Evolutionary conservation across 2,113 vertebrate species (phyloP).

Genomic region (Panthera tigris): DNA sequence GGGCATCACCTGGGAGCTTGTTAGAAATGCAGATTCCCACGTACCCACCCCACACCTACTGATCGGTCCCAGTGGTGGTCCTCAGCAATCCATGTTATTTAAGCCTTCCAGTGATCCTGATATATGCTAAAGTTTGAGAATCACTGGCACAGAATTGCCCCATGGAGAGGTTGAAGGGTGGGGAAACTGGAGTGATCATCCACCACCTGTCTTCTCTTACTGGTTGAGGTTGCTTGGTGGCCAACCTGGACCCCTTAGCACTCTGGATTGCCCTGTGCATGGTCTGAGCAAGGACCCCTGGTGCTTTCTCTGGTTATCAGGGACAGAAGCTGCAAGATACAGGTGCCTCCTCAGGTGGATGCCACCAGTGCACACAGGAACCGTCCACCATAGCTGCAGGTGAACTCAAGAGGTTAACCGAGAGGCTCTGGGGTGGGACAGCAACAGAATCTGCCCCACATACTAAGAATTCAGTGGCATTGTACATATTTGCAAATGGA

Average conservation of each 20-base stretch:
- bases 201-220: neutral
- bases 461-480: neutral
- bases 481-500: neutral
- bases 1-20: neutral
- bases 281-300: neutral
- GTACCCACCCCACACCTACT: neutral
- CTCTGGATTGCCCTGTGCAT: neutral
- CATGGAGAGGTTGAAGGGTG: neutral
- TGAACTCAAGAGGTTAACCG: neutral
- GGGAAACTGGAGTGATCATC: neutral
- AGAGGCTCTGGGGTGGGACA: neutral
- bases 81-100: neutral
- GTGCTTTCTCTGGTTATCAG: neutral
- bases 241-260: neutral
- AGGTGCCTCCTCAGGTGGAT: neutral
- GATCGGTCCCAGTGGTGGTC: neutral
- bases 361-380: neutral
- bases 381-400: neutral
- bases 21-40: neutral
- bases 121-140: neutral
- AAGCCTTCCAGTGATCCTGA: neutral
- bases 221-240: neutral
- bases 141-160: neutral
- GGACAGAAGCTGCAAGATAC: neutral
- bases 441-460: neutral